Evolutionary conservation across 2,888 invertebrate genomes (phyloP).

Genomic region (Athripsodes cinereus): DNA sequence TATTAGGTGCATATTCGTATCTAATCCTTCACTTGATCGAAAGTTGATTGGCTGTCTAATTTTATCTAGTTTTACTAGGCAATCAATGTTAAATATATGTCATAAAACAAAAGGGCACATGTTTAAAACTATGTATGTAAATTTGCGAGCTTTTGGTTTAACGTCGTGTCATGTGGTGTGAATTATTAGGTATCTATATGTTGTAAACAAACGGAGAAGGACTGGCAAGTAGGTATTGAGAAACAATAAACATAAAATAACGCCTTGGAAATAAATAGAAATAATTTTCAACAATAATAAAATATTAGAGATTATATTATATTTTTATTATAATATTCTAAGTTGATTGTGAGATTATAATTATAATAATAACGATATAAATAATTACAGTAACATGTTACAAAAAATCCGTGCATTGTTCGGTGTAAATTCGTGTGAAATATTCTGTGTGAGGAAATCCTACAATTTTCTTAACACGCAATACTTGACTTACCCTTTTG

Average conservation of each 20-base stretch:
- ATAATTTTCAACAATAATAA: background rate
- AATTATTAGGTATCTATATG: too few relatives aligned
- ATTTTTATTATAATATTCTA: background rate
- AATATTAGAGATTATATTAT: background rate
- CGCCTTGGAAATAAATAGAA: background rate
- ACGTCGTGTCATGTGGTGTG: too few relatives aligned
- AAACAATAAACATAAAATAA: background rate
- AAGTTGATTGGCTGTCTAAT: too few relatives aligned
- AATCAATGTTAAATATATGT: too few relatives aligned
- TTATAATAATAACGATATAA: background rate
- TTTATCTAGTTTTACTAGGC: background rate
- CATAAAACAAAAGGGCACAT: too few relatives aligned
- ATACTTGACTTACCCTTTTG: background rate
- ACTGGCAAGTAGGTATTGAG: background rate
- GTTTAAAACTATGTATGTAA: too few relatives aligned
- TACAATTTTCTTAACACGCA: background rate
- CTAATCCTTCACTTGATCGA: too few relatives aligned
- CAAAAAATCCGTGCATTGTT: conserved; percentile 15
- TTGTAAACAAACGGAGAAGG: too few relatives aligned
- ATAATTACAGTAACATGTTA: conserved; percentile 5
- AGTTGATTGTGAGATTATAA: background rate
- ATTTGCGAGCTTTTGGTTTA: too few relatives aligned
- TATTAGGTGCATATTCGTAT: too few relatives aligned
- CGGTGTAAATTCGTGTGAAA: conserved; percentile 4
- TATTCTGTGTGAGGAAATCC: conserved; percentile 1